Base-by-base conservation (phyloP, 2,888 invertebrate species). In the Orgyia antiqua region DNA sequence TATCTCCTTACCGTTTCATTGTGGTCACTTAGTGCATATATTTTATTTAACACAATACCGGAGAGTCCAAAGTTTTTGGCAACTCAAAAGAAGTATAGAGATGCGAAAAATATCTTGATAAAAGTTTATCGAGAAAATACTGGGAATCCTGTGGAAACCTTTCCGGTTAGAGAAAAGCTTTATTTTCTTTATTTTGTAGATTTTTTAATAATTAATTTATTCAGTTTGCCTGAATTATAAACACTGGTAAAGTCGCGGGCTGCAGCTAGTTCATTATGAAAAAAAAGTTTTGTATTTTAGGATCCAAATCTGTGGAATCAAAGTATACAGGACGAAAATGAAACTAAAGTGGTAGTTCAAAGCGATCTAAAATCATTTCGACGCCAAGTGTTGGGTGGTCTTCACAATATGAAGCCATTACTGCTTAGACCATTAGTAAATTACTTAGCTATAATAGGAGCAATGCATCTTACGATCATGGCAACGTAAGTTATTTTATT, bases 1-100 rank as follows among this genome's bases (percentile, higher is more conserved):
- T 83, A 79, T 37, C 50, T 80, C 0, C 56, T 66, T 19, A 25
- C 42, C 1, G 58, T 74, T 32, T 70, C 77, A 0, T 25, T 75
- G 2, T 78, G 73, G 66, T 58, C 74, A 3, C 36, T 78, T 0
- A 27, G 49, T 0, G 68, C 75, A 0, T 68, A 54, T 10, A 25
- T 69, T 2, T 36, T 76, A 1, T 77, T 71, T 53, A 38, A 48
- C 1, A 45, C 63, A 4, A 27, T 77, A 20, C 79, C 80, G 1
- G 79, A 83, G 27, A 83, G 77, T 39, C 82, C 79, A 0, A 80
- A 79, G 48, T 83, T 61, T 45, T 62, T 72, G 36, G 51, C 80
- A 10, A 63, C 69, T 4, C 73, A 72, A 37, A 59, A 67, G 24
- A 64, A 68, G 46, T 79, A 73, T 37, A 59, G 54, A 3, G 69